Evolutionary conservation across 2,113 vertebrate species (phyloP).

Genomic region (Corynorhinus townsendii): DNA sequence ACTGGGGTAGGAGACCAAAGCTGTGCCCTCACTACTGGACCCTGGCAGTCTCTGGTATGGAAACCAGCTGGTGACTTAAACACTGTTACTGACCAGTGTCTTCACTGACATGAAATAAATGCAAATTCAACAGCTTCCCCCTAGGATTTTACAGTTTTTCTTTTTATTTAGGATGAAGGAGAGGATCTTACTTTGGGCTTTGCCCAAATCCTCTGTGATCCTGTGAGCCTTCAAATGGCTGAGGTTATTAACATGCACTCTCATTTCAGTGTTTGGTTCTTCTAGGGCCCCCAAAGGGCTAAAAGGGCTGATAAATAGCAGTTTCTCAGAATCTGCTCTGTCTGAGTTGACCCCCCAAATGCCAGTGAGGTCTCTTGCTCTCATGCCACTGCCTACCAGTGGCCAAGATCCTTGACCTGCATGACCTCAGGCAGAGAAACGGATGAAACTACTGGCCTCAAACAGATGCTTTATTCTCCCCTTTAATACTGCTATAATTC

Average conservation of each 20-base stretch:
- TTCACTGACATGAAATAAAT: background rate
- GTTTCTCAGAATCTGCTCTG: background rate
- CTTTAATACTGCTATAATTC: background rate
- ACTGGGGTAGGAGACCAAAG: background rate
- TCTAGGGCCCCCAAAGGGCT: background rate
- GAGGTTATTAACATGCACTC: background rate
- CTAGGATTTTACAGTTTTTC: background rate
- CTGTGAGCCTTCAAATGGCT: background rate
- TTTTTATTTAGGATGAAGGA: background rate
- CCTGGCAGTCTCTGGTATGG: no score
- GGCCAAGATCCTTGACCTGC: accelerated
- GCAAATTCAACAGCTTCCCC: background rate
- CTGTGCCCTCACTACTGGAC: background rate
- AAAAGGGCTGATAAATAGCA: background rate
- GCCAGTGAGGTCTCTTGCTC: background rate
- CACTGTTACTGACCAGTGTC: background rate
- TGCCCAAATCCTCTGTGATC: no score
- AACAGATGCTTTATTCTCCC: background rate
- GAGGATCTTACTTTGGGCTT: no score
- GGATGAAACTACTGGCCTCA: background rate
- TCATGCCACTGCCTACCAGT: accelerated
- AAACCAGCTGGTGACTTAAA: background rate
- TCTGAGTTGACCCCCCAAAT: background rate
- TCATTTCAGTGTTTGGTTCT: background rate
- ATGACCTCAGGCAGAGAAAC: background rate